Conservation (phyloP, 2,113 vertebrate genomes). For the Zonotrichia leucophrys region DNA sequence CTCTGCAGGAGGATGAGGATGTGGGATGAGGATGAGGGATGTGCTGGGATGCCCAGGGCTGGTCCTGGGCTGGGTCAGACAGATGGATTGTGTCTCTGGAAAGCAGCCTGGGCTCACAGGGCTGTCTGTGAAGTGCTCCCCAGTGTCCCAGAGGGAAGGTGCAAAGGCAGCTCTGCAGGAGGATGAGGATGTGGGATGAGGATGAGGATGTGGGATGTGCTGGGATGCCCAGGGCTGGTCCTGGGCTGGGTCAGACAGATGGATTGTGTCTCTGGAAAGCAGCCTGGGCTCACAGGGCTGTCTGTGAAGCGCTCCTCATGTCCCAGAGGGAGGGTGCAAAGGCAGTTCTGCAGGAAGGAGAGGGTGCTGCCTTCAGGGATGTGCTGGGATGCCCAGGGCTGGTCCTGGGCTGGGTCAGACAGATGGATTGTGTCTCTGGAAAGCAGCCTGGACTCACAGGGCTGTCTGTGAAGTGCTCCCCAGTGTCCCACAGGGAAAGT, state of each 20-base stretch:
- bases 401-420: fast-evolving
- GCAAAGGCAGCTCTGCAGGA: fast-evolving
- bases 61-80: fast-evolving
- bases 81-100: background rate
- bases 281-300: fast-evolving
- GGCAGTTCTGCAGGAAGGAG: fast-evolving
- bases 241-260: too few species aligned
- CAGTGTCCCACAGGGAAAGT: fast-evolving
- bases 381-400: background rate
- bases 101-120: fast-evolving
- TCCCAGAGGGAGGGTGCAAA: fast-evolving
- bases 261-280: fast-evolving
- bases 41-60: background rate
- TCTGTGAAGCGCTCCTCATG: background rate
- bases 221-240: fast-evolving
- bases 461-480: background rate
- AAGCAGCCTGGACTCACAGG: fast-evolving
- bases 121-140: background rate
- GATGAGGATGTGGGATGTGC: too few species aligned
- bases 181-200: too few species aligned
- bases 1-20: background rate
- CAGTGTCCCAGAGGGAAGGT: fast-evolving
- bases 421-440: background rate
- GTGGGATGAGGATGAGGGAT: fast-evolving
- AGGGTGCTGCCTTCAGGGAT: too few species aligned